Base-by-base conservation (phyloP, 2,113 vertebrate genomes). In the Ornithorhynchus anatinus region DNA sequence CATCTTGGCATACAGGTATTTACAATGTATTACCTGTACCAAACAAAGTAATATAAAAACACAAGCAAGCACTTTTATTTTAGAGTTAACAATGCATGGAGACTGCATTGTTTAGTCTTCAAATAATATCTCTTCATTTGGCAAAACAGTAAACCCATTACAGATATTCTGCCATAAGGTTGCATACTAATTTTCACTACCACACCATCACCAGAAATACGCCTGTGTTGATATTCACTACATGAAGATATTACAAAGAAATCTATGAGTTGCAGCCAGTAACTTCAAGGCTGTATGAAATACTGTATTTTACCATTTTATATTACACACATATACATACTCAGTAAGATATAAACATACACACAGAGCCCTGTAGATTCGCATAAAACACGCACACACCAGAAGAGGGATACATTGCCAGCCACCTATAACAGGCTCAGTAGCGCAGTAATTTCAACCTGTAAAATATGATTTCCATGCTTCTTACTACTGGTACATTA, bases 221-320 rank as follows among this genome's bases (percentile, higher is more conserved):
- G 19, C 35, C n/a, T 7, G 8, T 37, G 2, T 15, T 29, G 36
- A 31, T 72, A 19, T 63, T 84, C 61, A 36, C 10, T 31, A 69
- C 25, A 60, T 19, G 2, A 10, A 59, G 29, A 19, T 54, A 59
- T 84, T 62, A 66, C 38, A 51, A 32, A 69, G 5, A 64, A 56
- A 84, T 78, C 38, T 54, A 63, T 31, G 64, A 83, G 51, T n/a
- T n/a, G n/a, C n/a, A 84, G 59, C 57, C 81, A 90, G 81, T 39
- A 38, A 33, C 56, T 32, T 64, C 47, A 69, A 72, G 62, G 48
- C 33, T 71, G 35, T 40, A 66, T 64, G 80, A 69, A 66, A 74
- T 25, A 68, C 25, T 27, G 64, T 13, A 35, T 22, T 58, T 71
- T 13, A 56, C 35, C 25, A 17, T 56, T 20, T 69, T 38, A 48